phyloP scores from a whole-genome alignment of 2,797 vertebrate species.

The Pseudocheirus occidentalis region DNA sequence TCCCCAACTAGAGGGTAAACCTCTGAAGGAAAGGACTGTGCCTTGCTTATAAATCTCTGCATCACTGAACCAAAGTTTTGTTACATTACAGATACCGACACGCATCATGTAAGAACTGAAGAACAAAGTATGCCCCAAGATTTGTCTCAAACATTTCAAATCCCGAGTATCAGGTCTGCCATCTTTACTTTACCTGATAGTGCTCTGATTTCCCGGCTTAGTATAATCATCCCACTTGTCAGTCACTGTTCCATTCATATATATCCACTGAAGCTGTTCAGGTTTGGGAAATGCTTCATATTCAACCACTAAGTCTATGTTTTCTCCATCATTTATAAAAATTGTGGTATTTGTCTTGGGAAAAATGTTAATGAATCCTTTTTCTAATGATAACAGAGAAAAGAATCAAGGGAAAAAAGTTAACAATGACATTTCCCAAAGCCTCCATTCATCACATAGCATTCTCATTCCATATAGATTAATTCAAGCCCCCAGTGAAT shows the following conservation, averaged over 20 bases:
- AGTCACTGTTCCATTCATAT: constrained; percentile 88
- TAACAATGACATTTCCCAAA: not conserved
- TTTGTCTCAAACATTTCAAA: not conserved
- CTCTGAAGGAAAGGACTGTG: not conserved
- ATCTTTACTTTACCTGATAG: constrained; percentile 88
- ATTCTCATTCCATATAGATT: not conserved
- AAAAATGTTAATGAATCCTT: constrained; percentile 91
- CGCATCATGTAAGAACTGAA: not conserved
- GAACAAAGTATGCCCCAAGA: not conserved
- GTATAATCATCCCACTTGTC: constrained; percentile 94
- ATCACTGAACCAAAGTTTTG: not conserved
- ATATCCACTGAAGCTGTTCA: constrained; percentile 89
- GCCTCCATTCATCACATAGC: not conserved
- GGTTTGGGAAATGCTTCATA: constrained; percentile 94
- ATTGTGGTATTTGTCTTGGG: constrained; percentile 88
- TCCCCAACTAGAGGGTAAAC: not conserved
- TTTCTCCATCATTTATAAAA: constrained; percentile 93
- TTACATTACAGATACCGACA: not conserved
- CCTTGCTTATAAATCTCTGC: not conserved
- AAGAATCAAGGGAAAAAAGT: constrained; percentile 23
- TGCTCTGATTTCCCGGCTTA: constrained; percentile 86
- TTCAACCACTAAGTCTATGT: constrained; percentile 89
- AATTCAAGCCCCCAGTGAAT: not conserved
- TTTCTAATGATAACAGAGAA: constrained; percentile 85
- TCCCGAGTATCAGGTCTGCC: not conserved